A percentile compares a stretch with the other conserved stretches of the same genome.
Conservation (phyloP, 53 echinoderm and acorn worm genomes). For the Hippasteria phrygiana region DNA sequence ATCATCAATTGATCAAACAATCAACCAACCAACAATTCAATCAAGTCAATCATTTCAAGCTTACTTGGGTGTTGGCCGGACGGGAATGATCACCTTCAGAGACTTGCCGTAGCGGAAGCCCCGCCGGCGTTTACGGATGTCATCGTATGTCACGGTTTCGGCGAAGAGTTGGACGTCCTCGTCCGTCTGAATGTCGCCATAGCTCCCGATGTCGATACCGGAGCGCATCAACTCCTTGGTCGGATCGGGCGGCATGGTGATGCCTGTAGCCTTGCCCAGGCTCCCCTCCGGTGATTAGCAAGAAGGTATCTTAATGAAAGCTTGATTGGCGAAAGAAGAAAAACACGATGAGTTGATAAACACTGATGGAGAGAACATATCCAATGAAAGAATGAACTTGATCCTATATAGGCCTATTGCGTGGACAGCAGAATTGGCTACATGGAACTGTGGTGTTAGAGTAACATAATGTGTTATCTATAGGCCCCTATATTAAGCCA, state of each 20-base stretch:
- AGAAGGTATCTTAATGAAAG: not conserved
- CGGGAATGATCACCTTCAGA: conserved; percentile 75
- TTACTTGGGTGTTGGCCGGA: conserved; percentile 80
- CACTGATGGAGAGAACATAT: not conserved
- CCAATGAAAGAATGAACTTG: too few species aligned
- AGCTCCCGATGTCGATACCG: conserved; percentile 42
- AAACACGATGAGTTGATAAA: not conserved
- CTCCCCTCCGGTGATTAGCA: not conserved
- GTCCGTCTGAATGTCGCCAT: conserved; percentile 44
- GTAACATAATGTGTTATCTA: too few species aligned
- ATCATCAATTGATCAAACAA: too few species aligned
- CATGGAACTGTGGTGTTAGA: too few species aligned
- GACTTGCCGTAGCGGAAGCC: conserved; percentile 63
- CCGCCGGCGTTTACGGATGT: conserved; percentile 19
- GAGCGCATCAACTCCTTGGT: conserved; percentile 25
- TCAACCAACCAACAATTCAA: too few species aligned
- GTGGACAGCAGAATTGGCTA: too few species aligned
- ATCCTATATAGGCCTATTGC: too few species aligned
- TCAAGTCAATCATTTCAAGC: not conserved
- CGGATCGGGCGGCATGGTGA: conserved; percentile 53
- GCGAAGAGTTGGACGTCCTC: too few species aligned
- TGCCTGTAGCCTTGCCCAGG: not conserved
- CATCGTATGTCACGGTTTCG: conserved; percentile 48
- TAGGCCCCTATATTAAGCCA: too few species aligned
- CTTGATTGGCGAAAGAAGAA: too few species aligned